Conservation (phyloP, 1,140 invertebrate genomes). For the Bilobella aurantiaca region DNA sequence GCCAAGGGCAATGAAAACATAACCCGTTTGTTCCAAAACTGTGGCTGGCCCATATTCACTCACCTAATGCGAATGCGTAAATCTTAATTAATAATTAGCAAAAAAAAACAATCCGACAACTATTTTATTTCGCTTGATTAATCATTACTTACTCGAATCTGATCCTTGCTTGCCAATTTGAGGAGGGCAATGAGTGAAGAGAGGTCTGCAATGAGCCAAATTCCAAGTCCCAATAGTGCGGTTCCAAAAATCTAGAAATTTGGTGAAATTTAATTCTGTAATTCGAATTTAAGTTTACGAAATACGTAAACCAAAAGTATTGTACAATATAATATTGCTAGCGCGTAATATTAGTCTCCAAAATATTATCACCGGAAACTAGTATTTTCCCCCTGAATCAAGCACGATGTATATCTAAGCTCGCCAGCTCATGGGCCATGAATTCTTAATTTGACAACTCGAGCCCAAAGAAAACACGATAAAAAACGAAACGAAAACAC, state of each 20-base stretch:
- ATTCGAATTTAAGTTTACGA: too few relatives aligned
- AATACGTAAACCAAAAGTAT: too few relatives aligned
- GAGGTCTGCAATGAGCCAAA: constrained; percentile 63
- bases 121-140: neutral
- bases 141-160: constrained; percentile 45
- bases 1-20: constrained; percentile 66
- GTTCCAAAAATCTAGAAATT: constrained; percentile 57
- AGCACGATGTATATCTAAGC: too few relatives aligned
- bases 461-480: too few relatives aligned
- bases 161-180: constrained; percentile 47
- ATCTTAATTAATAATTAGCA: neutral
- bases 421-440: too few relatives aligned
- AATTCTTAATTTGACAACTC: too few relatives aligned
- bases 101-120: neutral
- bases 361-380: too few relatives aligned
- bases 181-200: constrained; percentile 54
- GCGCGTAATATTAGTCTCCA: too few relatives aligned
- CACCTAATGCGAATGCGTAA: constrained; percentile 8
- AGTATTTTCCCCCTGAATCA: too few relatives aligned
- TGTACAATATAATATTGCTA: too few relatives aligned
- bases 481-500: too few relatives aligned
- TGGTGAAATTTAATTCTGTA: too few relatives aligned
- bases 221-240: constrained; percentile 58
- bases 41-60: constrained; percentile 29
- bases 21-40: constrained; percentile 48